phyloP scores from a whole-genome alignment of 1,140 invertebrate genomes.

The Drosophila bipectinata region DNA sequence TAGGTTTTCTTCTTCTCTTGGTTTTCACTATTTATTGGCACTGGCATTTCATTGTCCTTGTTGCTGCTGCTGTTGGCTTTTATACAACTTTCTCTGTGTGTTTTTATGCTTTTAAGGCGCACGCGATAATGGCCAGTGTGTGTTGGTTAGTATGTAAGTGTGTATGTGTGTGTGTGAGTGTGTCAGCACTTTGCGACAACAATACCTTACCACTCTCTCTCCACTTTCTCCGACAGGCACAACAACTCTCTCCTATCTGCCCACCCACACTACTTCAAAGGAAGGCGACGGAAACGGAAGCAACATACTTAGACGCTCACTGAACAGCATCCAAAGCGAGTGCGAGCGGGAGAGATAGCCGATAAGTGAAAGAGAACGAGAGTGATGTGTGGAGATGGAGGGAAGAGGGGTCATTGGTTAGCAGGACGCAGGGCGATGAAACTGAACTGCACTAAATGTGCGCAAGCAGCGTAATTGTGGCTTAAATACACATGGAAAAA shows the following conservation, averaged over 20 bases:
- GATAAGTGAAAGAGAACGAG: neutral
- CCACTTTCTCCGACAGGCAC: slow-evolving; percentile 6
- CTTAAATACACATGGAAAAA: slow-evolving; percentile 14
- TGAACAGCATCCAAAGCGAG: slow-evolving; percentile 14
- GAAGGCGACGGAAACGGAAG: slow-evolving; percentile 73
- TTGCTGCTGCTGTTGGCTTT: slow-evolving; percentile 72
- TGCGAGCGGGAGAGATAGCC: neutral
- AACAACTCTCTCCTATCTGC: slow-evolving; percentile 9
- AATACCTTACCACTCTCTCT: slow-evolving; percentile 40
- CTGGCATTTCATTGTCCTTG: slow-evolving; percentile 69
- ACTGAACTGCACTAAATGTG: slow-evolving; percentile 67
- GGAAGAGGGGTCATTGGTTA: slow-evolving; percentile 9
- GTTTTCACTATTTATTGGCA: slow-evolving; percentile 67
- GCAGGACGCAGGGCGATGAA: neutral
- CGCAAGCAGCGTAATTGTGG: slow-evolving; percentile 55
- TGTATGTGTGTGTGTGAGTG: slow-evolving; percentile 30
- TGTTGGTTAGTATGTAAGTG: neutral
- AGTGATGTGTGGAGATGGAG: neutral
- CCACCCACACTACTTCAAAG: slow-evolving; percentile 45
- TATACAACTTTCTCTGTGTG: slow-evolving; percentile 73
- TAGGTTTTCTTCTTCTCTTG: slow-evolving; percentile 17
- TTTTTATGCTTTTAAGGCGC: slow-evolving; percentile 70
- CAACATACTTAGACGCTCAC: slow-evolving; percentile 70
- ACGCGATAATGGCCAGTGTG: slow-evolving; percentile 71
- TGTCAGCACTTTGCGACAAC: slow-evolving; percentile 73